Evolutionary conservation across 2,113 vertebrate species (phyloP).

Genomic region (Calonectris borealis): DNA sequence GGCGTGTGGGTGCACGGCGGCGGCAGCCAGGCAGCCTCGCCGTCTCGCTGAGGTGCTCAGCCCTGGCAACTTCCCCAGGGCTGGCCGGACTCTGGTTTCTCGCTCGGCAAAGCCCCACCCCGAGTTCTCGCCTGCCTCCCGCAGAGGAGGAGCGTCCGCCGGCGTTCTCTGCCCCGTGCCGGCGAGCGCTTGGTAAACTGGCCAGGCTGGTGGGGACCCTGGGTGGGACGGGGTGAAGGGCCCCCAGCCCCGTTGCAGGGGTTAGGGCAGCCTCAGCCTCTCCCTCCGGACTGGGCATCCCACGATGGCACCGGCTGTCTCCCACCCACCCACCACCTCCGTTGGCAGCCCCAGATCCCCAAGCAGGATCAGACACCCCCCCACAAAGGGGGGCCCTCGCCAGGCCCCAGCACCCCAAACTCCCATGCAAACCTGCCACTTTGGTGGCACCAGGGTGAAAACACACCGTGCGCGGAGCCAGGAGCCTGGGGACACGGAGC

Average conservation of each 20-base stretch:
- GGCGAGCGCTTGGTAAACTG: fast-evolving
- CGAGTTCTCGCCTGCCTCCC: neutral
- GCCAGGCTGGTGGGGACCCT: neutral
- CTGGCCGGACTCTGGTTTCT: neutral
- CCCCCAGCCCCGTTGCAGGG: neutral
- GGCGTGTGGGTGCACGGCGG: neutral
- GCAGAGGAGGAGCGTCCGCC: slow-evolving; percentile 29
- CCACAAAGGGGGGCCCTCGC: neutral
- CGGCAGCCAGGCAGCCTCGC: neutral
- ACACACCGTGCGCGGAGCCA: fast-evolving
- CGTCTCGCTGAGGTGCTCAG: neutral
- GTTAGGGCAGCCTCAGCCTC: neutral
- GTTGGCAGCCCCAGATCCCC: neutral
- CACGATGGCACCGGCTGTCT: neutral
- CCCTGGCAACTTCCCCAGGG: neutral
- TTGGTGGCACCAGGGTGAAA: fast-evolving
- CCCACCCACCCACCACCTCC: neutral
- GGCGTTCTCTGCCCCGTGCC: neutral
- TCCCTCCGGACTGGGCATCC: fast-evolving
- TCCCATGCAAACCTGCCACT: neutral
- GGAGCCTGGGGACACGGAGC: neutral
- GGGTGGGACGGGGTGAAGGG: fast-evolving
- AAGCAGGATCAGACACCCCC: too few relatives aligned
- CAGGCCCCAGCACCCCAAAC: neutral
- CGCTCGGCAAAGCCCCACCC: slow-evolving; percentile 34